Evolutionary conservation across 2,888 invertebrate genomes (phyloP).

Genomic region (Charanyca ferruginea): DNA sequence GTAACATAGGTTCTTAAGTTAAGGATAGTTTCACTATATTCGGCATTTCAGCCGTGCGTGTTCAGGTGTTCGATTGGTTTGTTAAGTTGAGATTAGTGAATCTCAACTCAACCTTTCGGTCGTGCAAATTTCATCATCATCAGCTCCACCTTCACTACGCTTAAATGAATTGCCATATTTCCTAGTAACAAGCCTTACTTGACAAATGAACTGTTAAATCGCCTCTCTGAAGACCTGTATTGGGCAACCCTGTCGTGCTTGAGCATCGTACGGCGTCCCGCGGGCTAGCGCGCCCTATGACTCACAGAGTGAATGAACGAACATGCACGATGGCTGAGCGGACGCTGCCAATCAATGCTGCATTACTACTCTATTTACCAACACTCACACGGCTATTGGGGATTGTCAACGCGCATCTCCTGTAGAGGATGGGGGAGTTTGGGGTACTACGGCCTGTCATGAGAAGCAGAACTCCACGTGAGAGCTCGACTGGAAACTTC

Average conservation of each 20-base stretch:
- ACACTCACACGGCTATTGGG: conserved; percentile 50
- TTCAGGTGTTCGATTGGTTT: no score
- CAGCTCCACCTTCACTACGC: no score
- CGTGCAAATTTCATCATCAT: no score
- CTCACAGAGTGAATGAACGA: conserved; percentile 63
- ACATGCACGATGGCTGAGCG: conserved; percentile 38
- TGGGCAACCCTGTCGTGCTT: conserved; percentile 46
- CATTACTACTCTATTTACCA: conserved; percentile 67
- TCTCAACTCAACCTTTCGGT: no score
- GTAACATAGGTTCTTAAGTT: no score
- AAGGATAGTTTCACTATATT: no score
- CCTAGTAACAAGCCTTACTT: not conserved
- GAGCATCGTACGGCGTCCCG: conserved; percentile 62
- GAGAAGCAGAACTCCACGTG: not conserved
- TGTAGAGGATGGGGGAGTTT: not conserved
- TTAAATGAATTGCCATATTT: not conserved
- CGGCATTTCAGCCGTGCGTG: no score
- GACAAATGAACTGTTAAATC: not conserved
- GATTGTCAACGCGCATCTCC: conserved; percentile 36
- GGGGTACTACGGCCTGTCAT: not conserved
- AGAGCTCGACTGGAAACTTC: not conserved
- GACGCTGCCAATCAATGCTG: conserved; percentile 61
- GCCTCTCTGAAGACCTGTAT: not conserved
- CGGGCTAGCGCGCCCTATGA: conserved; percentile 51
- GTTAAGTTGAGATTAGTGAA: no score